Conservation (phyloP, 1,140 invertebrate species). For the Spodoptera litura region DNA sequence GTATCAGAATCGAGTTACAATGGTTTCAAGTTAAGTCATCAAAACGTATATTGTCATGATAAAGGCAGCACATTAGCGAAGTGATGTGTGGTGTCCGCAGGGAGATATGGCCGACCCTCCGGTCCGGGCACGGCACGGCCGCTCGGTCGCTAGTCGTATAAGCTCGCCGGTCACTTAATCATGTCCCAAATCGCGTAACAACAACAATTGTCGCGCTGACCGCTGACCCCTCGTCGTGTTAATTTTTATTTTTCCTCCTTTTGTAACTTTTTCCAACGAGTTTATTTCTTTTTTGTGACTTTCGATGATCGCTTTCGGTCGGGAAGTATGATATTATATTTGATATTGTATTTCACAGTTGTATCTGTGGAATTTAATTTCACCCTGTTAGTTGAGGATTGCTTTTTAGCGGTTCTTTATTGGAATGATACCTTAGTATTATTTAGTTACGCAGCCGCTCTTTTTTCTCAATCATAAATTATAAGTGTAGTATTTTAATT, state of each 20-base stretch:
- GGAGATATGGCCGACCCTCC: too few relatives aligned
- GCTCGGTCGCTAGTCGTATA: background rate
- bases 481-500: too few relatives aligned
- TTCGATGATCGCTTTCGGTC: background rate
- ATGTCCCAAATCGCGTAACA: background rate
- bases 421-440: too few relatives aligned
- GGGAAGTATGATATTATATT: background rate
- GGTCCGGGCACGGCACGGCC: background rate
- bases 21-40: background rate
- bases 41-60: background rate
- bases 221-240: constrained; percentile 21
- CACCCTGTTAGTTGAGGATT: too few relatives aligned
- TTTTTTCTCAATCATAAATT: too few relatives aligned
- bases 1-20: background rate
- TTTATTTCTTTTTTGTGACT: background rate
- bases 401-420: too few relatives aligned
- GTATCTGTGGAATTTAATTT: too few relatives aligned
- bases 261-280: constrained; percentile 14
- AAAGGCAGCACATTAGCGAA: too few relatives aligned
- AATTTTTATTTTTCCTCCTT: constrained; percentile 26
- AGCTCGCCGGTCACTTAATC: constrained; percentile 4
- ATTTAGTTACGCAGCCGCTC: too few relatives aligned
- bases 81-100: too few relatives aligned
- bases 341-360: background rate
- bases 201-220: constrained; percentile 15